Evolutionary conservation across 2,113 vertebrate genomes (phyloP).

Genomic region (Sceloporus undulatus): DNA sequence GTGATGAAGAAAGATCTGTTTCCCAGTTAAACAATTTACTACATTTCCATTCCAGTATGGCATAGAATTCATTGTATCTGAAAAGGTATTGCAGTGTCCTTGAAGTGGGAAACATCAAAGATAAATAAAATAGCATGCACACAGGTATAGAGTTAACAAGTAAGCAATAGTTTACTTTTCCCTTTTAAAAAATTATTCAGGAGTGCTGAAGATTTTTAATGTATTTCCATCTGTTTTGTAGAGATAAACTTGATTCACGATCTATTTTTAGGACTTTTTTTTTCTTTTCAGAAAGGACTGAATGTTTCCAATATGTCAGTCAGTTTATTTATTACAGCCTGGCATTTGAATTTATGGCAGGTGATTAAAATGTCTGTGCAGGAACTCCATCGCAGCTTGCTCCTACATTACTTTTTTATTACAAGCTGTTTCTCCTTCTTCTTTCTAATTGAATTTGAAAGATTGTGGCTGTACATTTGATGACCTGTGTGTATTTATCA

Average conservation of each 20-base stretch:
- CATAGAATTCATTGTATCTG: neutral
- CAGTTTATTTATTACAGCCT: neutral
- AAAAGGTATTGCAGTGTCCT: rapidly evolving
- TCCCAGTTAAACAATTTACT: neutral
- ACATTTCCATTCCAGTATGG: neutral
- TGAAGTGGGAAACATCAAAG: neutral
- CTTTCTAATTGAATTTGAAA: neutral
- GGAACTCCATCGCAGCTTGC: conserved; percentile 34
- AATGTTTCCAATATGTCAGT: conserved; percentile 26
- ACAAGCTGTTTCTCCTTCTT: neutral
- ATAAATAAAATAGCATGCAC: neutral
- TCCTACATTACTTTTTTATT: conserved; percentile 20
- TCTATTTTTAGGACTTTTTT: neutral
- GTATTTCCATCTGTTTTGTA: neutral
- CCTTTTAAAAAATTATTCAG: neutral
- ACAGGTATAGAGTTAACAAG: conserved; percentile 1
- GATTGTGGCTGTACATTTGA: conserved; percentile 28
- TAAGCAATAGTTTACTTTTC: rapidly evolving
- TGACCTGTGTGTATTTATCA: conserved; percentile 10
- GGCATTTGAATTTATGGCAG: conserved; percentile 33
- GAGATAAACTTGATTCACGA: conserved; percentile 16
- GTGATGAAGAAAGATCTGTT: neutral
- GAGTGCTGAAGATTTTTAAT: neutral
- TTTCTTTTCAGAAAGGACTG: neutral
- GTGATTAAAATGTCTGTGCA: conserved; percentile 46